A percentile compares a stretch with the other conserved stretches of the same genome.
phyloP scores from a whole-genome alignment of 2,888 invertebrate genomes.

The Ichneumoninae sp. region DNA sequence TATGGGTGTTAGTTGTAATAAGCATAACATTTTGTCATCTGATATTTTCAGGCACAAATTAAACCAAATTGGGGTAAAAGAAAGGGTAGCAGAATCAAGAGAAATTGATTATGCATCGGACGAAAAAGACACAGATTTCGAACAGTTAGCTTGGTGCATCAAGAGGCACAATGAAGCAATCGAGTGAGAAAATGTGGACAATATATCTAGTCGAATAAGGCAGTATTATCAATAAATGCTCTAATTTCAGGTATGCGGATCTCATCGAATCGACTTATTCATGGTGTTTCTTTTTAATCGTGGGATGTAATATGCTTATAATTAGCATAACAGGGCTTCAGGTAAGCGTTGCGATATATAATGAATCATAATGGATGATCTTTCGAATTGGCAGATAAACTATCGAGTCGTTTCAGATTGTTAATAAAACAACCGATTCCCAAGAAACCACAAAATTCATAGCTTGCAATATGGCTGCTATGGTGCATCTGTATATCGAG shows the following conservation, averaged over 20 bases:
- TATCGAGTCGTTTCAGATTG: slow-evolving; percentile 18
- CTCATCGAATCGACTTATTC: slow-evolving; percentile 45
- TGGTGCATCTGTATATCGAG: slow-evolving; percentile 31
- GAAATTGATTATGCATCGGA: neutral
- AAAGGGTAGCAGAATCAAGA: neutral
- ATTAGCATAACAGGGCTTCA: slow-evolving; percentile 46
- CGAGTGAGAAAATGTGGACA: slow-evolving; percentile 23
- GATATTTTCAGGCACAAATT: slow-evolving; percentile 34
- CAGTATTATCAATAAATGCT: neutral
- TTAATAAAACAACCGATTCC: neutral
- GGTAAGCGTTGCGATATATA: neutral
- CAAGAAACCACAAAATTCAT: neutral
- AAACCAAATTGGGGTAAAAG: slow-evolving; percentile 10
- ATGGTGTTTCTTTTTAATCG: slow-evolving; percentile 35
- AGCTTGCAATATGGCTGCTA: neutral
- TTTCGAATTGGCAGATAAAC: neutral
- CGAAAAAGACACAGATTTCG: slow-evolving; percentile 13
- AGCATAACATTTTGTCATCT: neutral
- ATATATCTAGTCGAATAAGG: neutral
- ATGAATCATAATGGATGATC: neutral
- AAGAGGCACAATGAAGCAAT: slow-evolving; percentile 51
- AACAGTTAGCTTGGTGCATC: slow-evolving; percentile 28
- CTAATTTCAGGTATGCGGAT: slow-evolving; percentile 36
- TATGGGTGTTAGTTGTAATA: neutral
- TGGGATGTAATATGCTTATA: slow-evolving; percentile 49